These are phyloP conservation scores for Phainopepla nitens DNA, from an alignment of 2,113 vertebrate species.

Conservation along the genomic window DNA sequence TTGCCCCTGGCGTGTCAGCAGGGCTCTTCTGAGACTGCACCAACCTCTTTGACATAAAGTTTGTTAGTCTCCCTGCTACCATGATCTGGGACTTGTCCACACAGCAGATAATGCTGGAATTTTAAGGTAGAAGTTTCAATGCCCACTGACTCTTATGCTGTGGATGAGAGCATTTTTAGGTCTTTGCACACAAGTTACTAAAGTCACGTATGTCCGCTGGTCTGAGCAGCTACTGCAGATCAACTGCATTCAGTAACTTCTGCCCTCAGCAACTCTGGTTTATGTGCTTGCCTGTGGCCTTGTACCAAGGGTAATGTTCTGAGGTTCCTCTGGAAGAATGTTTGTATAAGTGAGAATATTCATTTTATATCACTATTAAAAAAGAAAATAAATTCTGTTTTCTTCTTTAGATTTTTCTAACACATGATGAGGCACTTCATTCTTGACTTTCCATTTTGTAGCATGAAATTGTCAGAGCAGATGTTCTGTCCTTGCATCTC, in stretches of 20 bases:
- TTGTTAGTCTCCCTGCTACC: background rate
- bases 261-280: background rate
- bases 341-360: background rate
- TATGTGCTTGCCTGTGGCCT: background rate
- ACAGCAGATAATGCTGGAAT: background rate
- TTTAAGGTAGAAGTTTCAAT: background rate
- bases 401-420: background rate
- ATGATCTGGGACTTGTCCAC: background rate
- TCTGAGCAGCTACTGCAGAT: background rate
- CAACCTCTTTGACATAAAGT: background rate
- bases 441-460: background rate
- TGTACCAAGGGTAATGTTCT: background rate
- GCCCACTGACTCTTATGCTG: background rate
- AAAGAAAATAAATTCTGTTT: background rate
- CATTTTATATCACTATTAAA: background rate
- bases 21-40: background rate
- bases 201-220: background rate
- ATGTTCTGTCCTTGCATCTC: background rate
- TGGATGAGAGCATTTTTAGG: background rate
- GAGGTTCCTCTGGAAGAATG: background rate
- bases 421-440: background rate
- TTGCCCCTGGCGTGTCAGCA: background rate
- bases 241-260: background rate
- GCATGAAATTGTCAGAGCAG: background rate
- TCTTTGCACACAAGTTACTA: background rate